These are phyloP conservation scores for Nylanderia fulva DNA, from an alignment of 1,140 invertebrate species.

Conservation along the genomic window DNA sequence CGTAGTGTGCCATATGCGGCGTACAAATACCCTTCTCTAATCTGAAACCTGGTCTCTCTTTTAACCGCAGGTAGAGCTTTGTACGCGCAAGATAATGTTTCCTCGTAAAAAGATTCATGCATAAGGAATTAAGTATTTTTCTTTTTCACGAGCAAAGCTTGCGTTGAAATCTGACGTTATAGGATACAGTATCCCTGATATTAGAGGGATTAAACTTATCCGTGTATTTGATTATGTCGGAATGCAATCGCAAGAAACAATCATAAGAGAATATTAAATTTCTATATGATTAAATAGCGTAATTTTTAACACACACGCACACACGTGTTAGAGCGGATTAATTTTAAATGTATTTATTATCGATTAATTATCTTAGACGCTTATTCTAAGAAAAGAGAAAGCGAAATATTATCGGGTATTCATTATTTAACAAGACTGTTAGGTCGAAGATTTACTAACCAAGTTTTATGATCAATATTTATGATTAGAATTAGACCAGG, in stretches of 20 bases:
- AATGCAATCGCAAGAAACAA: conserved; percentile 4
- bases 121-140: neutral
- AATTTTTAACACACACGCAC: neutral
- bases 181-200: neutral
- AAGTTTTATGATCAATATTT: no score
- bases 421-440: no score
- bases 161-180: neutral
- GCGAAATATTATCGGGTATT: no score
- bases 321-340: no score
- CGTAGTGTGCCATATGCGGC: neutral
- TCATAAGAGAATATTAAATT: neutral
- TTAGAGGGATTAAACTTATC: neutral
- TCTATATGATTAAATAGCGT: neutral
- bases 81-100: neutral
- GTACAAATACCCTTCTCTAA: neutral
- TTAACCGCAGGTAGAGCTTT: neutral
- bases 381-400: no score
- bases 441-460: no score
- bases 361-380: no score
- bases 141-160: neutral
- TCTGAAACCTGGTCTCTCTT: conserved; percentile 8
- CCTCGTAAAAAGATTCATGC: neutral
- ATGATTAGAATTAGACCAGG: no score
- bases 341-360: no score
- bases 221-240: neutral